Evolutionary conservation across 2,113 vertebrate species (phyloP).

Genomic region (Stegostoma tigrinum): DNA sequence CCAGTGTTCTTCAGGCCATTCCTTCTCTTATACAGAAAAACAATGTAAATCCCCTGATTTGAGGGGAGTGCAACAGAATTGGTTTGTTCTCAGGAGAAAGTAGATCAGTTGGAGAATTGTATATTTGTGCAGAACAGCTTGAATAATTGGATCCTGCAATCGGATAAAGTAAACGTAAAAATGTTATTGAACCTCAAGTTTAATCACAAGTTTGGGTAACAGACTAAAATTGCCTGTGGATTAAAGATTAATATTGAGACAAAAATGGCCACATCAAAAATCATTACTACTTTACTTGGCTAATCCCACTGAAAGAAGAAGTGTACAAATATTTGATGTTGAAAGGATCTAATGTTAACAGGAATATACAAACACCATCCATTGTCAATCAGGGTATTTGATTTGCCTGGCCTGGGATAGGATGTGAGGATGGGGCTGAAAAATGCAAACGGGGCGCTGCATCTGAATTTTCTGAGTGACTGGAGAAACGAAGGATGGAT

Average conservation of each 20-base stretch:
- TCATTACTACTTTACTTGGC: not conserved
- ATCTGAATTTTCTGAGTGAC: not conserved
- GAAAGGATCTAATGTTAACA: not conserved
- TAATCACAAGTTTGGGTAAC: not conserved
- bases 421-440: not conserved
- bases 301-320: not conserved
- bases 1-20: not conserved
- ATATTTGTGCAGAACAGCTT: not conserved
- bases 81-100: not conserved
- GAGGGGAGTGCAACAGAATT: not conserved
- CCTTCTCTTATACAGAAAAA: no score
- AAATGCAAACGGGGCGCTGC: not conserved
- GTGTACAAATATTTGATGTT: not conserved
- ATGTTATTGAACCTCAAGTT: not conserved
- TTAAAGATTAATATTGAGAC: not conserved
- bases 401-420: not conserved
- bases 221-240: not conserved
- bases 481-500: no score
- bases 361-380: not conserved
- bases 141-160: no score
- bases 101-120: not conserved
- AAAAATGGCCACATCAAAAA: not conserved
- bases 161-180: not conserved
- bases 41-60: not conserved
- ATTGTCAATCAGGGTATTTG: not conserved